A percentile compares a stretch with the other conserved stretches of the same genome.
phyloP scores from a whole-genome alignment of 2,888 invertebrate species.

The Schrankia costaestrigalis region DNA sequence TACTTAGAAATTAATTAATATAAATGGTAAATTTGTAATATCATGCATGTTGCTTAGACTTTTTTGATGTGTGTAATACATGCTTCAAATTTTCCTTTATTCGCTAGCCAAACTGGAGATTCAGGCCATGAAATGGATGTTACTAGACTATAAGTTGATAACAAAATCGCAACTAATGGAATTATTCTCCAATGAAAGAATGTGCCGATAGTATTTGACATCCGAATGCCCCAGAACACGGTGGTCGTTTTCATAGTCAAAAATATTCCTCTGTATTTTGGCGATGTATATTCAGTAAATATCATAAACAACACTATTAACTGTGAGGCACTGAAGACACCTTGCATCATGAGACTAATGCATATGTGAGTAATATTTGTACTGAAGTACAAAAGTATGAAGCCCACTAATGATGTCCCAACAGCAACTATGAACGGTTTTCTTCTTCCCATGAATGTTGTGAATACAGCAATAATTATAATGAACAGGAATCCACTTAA shows the following conservation, averaged over 20 bases:
- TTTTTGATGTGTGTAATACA: too few species aligned
- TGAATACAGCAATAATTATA: constrained; percentile 24
- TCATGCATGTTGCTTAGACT: too few species aligned
- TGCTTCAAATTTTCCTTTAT: constrained; percentile 36
- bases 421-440: constrained; percentile 20
- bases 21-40: too few species aligned
- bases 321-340: constrained; percentile 14
- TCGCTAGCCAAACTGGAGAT: constrained; percentile 44
- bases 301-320: constrained; percentile 22
- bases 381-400: constrained; percentile 29
- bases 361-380: constrained; percentile 27
- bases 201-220: constrained; percentile 39
- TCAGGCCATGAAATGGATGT: constrained; percentile 25
- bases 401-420: constrained; percentile 19
- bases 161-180: constrained; percentile 25
- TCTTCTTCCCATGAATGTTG: constrained; percentile 29
- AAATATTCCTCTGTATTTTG: constrained; percentile 39
- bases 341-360: constrained; percentile 28
- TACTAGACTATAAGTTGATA: constrained; percentile 19
- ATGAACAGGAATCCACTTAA: constrained; percentile 35
- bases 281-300: constrained; percentile 39
- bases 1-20: too few species aligned
- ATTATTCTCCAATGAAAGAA: constrained; percentile 39
- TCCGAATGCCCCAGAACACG: constrained; percentile 37
- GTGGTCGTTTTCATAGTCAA: constrained; percentile 35